These are phyloP conservation scores for Tapera naevia DNA, from an alignment of 2,797 vertebrate genomes.

Conservation along the genomic window DNA sequence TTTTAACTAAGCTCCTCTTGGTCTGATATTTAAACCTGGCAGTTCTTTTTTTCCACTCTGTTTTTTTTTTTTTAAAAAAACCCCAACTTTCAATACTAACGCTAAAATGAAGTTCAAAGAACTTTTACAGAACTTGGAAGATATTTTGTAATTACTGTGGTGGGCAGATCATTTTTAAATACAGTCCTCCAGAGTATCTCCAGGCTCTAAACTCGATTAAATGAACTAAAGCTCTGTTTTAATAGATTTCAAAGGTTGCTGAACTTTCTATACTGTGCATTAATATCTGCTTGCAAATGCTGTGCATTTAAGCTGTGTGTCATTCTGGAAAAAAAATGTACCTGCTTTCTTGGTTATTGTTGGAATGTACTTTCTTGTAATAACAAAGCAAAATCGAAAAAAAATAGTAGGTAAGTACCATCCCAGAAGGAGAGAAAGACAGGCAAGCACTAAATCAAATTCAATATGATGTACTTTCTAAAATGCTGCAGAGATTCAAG, in stretches of 20 bases:
- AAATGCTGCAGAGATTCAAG: neutral
- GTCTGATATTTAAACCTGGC: neutral
- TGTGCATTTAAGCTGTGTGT: neutral
- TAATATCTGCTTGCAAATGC: neutral
- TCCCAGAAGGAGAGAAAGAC: neutral
- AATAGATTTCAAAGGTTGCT: neutral
- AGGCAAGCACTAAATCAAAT: neutral
- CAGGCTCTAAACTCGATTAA: neutral
- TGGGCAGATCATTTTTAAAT: neutral
- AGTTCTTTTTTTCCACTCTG: neutral
- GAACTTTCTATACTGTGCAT: neutral
- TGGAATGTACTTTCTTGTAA: neutral
- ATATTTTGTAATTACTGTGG: neutral
- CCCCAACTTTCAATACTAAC: neutral
- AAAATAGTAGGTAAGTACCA: neutral
- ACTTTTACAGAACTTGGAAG: neutral
- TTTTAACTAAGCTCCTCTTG: constrained; percentile 15
- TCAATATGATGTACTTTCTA: neutral
- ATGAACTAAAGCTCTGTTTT: neutral
- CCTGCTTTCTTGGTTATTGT: neutral
- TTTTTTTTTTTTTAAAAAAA: neutral
- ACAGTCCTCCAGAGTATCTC: neutral
- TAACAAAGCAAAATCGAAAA: neutral
- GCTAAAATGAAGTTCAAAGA: neutral
- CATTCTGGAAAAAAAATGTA: neutral